phyloP scores from a whole-genome alignment of 1,140 invertebrate species.

The Lepidotrigona ventralis region DNA sequence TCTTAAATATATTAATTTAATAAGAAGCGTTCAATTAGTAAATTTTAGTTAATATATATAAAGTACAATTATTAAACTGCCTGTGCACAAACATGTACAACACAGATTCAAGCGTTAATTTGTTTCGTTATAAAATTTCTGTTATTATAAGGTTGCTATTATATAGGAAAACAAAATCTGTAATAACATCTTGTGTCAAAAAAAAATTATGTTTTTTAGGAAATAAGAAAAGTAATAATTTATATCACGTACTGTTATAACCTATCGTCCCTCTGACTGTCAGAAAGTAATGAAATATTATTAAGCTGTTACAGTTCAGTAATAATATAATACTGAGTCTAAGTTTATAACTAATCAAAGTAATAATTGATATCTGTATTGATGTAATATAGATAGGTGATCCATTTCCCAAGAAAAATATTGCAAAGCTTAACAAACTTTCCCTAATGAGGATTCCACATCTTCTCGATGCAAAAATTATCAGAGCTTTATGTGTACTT shows the following conservation, averaged over 20 bases:
- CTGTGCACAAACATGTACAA: slow-evolving; percentile 49
- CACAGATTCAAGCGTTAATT: slow-evolving; percentile 15
- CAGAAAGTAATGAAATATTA: slow-evolving; percentile 63
- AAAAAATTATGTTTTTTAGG: slow-evolving; percentile 35
- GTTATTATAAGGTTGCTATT: slow-evolving; percentile 32
- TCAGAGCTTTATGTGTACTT: slow-evolving; percentile 51
- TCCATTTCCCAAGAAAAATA: slow-evolving; percentile 47
- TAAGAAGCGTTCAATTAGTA: slow-evolving; percentile 20
- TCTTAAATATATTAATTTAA: slow-evolving; percentile 22
- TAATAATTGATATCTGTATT: slow-evolving; percentile 61
- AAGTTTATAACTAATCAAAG: slow-evolving; percentile 65
- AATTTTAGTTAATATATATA: slow-evolving; percentile 9
- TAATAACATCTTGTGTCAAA: slow-evolving; percentile 25
- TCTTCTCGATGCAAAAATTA: slow-evolving; percentile 35
- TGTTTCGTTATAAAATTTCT: slow-evolving; percentile 21
- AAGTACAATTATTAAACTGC: slow-evolving; percentile 57
- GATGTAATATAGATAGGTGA: slow-evolving; percentile 58
- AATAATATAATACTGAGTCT: slow-evolving; percentile 47
- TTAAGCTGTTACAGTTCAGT: slow-evolving; percentile 48
- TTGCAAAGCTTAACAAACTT: slow-evolving; percentile 42
- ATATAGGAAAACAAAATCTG: background rate
- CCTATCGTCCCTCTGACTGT: slow-evolving; percentile 57
- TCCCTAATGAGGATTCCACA: slow-evolving; percentile 26
- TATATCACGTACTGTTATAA: slow-evolving; percentile 59
- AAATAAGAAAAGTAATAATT: slow-evolving; percentile 18